Conservation (phyloP, 1,140 invertebrate genomes). For the Euura saliciscinereae region DNA sequence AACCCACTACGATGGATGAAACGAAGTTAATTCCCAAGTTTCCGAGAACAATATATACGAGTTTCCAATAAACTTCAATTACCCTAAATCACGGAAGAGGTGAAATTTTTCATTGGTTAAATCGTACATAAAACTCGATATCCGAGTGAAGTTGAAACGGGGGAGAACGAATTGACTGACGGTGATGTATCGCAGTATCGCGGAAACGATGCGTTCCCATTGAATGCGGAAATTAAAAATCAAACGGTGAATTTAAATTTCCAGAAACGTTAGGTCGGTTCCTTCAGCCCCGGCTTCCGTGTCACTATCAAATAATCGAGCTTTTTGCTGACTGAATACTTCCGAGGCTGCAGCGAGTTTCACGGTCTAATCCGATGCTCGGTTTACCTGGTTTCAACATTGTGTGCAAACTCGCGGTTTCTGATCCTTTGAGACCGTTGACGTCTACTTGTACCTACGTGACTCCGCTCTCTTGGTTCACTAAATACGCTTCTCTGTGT, state of each 20-base stretch:
- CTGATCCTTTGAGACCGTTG: neutral
- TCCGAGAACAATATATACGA: neutral
- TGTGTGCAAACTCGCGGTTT: neutral
- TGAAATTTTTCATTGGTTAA: neutral
- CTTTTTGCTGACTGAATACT: neutral
- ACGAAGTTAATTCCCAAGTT: neutral
- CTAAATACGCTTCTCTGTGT: no score
- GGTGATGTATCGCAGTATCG: no score
- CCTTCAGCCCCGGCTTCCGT: neutral
- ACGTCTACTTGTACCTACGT: no score
- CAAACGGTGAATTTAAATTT: neutral
- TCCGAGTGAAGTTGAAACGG: neutral
- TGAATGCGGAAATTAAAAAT: neutral
- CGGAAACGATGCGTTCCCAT: no score
- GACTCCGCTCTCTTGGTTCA: no score
- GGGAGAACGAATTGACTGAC: neutral
- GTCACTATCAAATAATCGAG: neutral
- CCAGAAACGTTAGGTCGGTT: neutral
- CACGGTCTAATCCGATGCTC: neutral
- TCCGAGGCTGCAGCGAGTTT: neutral
- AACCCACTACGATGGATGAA: no score
- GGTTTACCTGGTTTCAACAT: neutral
- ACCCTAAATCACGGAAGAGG: neutral
- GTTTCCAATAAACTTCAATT: constrained; percentile 3
- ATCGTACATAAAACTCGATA: neutral